phyloP scores from a whole-genome alignment of 2,113 vertebrate genomes.

The Polypterus bichir region DNA sequence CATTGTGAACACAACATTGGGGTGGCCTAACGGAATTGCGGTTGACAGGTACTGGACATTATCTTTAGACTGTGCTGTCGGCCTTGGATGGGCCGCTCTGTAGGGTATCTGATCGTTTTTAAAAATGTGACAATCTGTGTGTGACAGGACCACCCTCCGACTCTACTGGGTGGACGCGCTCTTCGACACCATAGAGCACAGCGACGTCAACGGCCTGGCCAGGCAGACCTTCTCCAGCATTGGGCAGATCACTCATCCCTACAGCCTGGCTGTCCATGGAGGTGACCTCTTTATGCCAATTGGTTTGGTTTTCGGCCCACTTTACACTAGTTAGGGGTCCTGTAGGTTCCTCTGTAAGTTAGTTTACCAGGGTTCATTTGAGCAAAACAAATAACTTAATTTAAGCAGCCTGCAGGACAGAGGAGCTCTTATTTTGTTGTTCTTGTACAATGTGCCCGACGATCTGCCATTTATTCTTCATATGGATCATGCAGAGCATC shows the following conservation, averaged over 20 bases:
- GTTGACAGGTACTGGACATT: conserved; percentile 21
- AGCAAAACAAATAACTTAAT: too few relatives aligned
- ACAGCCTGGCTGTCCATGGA: conserved; percentile 36
- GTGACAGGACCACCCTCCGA: conserved; percentile 4
- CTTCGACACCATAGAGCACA: conserved; percentile 34
- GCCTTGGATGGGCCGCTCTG: too few relatives aligned
- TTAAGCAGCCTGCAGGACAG: too few relatives aligned
- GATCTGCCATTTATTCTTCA: too few relatives aligned
- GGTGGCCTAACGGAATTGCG: conserved; percentile 38
- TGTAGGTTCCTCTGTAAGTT: too few relatives aligned
- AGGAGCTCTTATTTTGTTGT: too few relatives aligned
- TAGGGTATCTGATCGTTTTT: too few relatives aligned
- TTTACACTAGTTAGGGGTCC: too few relatives aligned
- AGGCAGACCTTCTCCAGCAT: conserved; percentile 36
- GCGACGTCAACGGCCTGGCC: conserved; percentile 31
- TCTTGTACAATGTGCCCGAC: too few relatives aligned
- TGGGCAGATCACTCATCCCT: conserved; percentile 45
- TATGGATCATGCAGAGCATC: conserved; percentile 25
- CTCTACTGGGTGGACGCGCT: conserved; percentile 45
- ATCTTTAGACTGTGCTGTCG: neutral
- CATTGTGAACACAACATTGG: conserved; percentile 45
- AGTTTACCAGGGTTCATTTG: too few relatives aligned
- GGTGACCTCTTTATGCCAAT: conserved; percentile 20
- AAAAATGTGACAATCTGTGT: too few relatives aligned
- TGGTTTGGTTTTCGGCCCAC: too few relatives aligned